phyloP scores from a whole-genome alignment of 2,797 vertebrate species.

The Clarias pachynema region DNA sequence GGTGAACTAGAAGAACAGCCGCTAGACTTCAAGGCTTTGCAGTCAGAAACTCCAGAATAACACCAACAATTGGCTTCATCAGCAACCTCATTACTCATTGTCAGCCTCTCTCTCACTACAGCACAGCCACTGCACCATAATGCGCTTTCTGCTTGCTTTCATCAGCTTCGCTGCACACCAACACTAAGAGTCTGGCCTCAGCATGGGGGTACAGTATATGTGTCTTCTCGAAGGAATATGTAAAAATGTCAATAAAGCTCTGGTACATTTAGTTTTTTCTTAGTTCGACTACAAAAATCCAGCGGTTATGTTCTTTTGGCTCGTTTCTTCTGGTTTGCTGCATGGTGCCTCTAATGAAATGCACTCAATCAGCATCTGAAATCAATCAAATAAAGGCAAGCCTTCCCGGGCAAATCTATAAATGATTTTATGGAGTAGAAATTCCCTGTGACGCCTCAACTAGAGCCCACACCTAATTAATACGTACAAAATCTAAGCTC shows the following conservation, averaged over 20 bases:
- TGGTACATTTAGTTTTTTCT: neutral
- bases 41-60: constrained; percentile 31
- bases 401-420: constrained; percentile 9
- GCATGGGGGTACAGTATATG: neutral
- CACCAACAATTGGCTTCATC: constrained; percentile 21
- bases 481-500: neutral
- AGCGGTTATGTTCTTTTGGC: neutral
- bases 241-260: neutral
- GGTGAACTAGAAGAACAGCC: constrained; percentile 34
- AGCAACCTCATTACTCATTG: constrained; percentile 36
- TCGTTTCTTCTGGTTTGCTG: constrained; percentile 30
- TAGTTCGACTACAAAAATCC: constrained; percentile 4
- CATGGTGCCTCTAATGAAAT: constrained; percentile 58
- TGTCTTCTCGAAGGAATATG: neutral
- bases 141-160: constrained; percentile 30
- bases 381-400: constrained; percentile 62
- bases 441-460: constrained; percentile 2
- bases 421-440: constrained; percentile 11
- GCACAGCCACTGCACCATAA: constrained; percentile 27
- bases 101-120: constrained; percentile 30
- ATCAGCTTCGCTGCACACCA: constrained; percentile 23
- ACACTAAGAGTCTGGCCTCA: constrained; percentile 4
- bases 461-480: neutral
- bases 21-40: constrained; percentile 20
- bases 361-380: constrained; percentile 59